phyloP scores from a whole-genome alignment of 2,888 invertebrate species.

The Heliconius hortense region DNA sequence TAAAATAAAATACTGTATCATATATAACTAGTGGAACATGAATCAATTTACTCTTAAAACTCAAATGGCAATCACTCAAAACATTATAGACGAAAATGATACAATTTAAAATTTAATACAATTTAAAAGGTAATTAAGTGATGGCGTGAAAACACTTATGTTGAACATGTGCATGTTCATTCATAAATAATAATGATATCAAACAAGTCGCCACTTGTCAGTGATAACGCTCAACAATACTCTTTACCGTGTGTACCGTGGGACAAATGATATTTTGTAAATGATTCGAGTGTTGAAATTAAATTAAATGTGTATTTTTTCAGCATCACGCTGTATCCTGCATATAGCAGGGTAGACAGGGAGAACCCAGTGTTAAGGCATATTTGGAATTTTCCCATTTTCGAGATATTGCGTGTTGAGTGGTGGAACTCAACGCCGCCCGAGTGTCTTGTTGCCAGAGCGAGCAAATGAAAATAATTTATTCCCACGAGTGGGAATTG shows the following conservation, averaged over 20 bases:
- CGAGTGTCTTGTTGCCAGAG: no score
- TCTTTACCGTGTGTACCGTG: neutral
- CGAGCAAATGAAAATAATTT: no score
- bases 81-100: neutral
- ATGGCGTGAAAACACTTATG: slow-evolving; percentile 47
- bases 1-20: no score
- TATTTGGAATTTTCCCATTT: no score
- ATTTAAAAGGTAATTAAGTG: slow-evolving; percentile 42
- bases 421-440: no score
- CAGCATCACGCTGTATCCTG: no score
- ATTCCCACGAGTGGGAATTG: no score
- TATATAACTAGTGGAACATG: no score
- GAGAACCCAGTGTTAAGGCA: no score
- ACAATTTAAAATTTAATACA: neutral
- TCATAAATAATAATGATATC: slow-evolving; percentile 22
- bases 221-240: slow-evolving; percentile 16
- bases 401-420: no score
- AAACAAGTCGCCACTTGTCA: slow-evolving; percentile 25
- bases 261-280: neutral
- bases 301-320: neutral
- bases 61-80: neutral
- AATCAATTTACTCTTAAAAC: neutral
- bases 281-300: neutral
- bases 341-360: no score
- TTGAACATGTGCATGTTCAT: slow-evolving; percentile 36